Conservation (phyloP, 2,888 invertebrate genomes). For the Polymixis lichenea region DNA sequence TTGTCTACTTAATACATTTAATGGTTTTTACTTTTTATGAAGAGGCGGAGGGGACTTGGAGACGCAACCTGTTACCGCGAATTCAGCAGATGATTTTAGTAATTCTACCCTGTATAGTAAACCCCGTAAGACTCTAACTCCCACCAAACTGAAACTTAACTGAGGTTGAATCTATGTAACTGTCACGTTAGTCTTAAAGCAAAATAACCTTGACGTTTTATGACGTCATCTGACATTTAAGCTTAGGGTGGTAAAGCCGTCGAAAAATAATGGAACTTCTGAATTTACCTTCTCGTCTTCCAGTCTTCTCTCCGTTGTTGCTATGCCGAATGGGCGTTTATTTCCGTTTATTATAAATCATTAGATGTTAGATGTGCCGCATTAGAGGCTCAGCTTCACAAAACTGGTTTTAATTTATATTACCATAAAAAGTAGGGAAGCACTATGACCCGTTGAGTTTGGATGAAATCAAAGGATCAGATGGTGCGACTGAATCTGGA, state of each 20-base stretch:
- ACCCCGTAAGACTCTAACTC: background rate
- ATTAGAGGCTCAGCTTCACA: slow-evolving; percentile 50
- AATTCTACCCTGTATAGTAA: too few species aligned
- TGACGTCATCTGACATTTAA: background rate
- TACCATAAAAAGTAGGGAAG: slow-evolving; percentile 48
- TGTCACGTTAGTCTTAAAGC: background rate
- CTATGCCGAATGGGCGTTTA: slow-evolving; percentile 60
- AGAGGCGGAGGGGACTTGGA: too few species aligned
- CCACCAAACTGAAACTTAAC: background rate
- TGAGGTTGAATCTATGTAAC: background rate
- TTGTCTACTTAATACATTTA: background rate
- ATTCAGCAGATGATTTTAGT: too few species aligned
- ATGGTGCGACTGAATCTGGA: background rate
- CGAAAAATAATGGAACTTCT: slow-evolving; percentile 32
- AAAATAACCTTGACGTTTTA: background rate
- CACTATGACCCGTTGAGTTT: slow-evolving; percentile 51
- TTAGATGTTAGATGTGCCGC: slow-evolving; percentile 60
- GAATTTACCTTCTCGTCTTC: background rate
- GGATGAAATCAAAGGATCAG: slow-evolving; percentile 14
- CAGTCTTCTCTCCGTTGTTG: slow-evolving; percentile 41
- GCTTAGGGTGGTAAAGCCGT: background rate
- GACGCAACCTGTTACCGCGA: too few species aligned
- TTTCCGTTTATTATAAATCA: slow-evolving; percentile 70
- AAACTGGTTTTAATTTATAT: slow-evolving; percentile 60
- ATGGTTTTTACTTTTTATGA: background rate